Conservation (phyloP, 2,797 vertebrate species). For the Clarias pachynema region DNA sequence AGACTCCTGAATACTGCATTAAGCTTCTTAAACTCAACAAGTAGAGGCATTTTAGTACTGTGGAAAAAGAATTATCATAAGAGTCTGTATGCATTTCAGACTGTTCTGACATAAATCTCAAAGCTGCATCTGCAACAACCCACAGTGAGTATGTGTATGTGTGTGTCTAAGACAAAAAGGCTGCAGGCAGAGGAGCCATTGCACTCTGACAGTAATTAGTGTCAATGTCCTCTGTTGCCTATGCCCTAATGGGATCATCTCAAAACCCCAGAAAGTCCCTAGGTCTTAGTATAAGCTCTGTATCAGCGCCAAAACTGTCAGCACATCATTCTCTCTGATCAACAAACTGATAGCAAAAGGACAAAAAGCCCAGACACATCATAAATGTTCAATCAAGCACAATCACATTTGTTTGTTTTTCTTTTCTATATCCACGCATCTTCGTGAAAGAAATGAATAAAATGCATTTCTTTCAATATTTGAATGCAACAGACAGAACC, state of each 20-base stretch:
- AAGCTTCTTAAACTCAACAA: too few relatives aligned
- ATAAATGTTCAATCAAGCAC: background rate
- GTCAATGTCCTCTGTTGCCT: slow-evolving; percentile 55
- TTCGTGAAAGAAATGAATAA: background rate
- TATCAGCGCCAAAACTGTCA: slow-evolving; percentile 22
- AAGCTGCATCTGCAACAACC: slow-evolving; percentile 27
- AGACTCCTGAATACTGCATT: background rate
- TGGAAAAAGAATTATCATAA: background rate
- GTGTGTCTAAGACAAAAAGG: slow-evolving; percentile 19
- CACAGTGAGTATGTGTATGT: slow-evolving; percentile 1
- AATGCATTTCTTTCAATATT: background rate
- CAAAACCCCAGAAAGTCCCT: slow-evolving; percentile 54
- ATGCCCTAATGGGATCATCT: slow-evolving; percentile 58
- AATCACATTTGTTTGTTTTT: background rate
- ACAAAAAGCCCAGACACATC: background rate
- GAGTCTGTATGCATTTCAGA: background rate
- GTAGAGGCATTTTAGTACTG: background rate
- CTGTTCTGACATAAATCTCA: background rate
- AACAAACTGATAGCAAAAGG: background rate
- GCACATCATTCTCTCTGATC: background rate
- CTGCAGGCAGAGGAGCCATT: slow-evolving; percentile 30
- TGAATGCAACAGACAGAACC: background rate
- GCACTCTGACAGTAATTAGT: slow-evolving; percentile 63
- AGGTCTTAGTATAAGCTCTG: slow-evolving; percentile 41
- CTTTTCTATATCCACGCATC: background rate